Base-by-base conservation (phyloP, 64 coral and sea anemone genomes). In the Montipora efflorescens region DNA sequence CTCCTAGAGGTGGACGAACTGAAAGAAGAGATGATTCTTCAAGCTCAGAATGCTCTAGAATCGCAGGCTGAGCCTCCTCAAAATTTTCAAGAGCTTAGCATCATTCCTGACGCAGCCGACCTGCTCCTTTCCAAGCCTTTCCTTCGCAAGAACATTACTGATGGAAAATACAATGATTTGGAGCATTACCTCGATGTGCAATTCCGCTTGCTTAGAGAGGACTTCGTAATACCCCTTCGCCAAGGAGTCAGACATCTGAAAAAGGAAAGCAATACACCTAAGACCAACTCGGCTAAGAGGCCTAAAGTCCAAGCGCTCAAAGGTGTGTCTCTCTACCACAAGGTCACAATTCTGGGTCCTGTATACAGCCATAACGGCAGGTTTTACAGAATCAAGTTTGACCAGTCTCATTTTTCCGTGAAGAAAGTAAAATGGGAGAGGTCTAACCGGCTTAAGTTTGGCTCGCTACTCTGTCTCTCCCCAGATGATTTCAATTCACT, bases 121-220 rank as follows among this genome's bases (percentile, higher is more conserved):
- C 80, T 98, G 13, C 57, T 51, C 9, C 28, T 19, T 22, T 59
- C 84, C 59, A 95, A 68, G 22, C 91, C 91, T 51, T 98, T 98
- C 58, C 88, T 98, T 67, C 91, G 97, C 47, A 79, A 74, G 21
- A 98, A 98, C 47, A 82, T 98, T 47, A 87, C 88, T 3, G 83
- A 98, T 47, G 83, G 78, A 45, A 80, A 79, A 7, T 98, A 91
- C 50, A 67, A 83, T 5, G 72, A 92, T 46, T 64, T 93, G 18
- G 82, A 95, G 15, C 97, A 98, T 58, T 98, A 98, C 44, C 91
- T 98, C 19, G 97, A 98, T 77, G 97, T 98, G 4, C 97, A 98
- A 91, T 98, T 98, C 55, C 91, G 97, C 12, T 53, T 98, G 12
- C 78, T 98, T 1, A 81, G 88, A 19, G 97, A 98, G 53, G 97